Percentiles rank a stretch among this genome's conserved stretches.
Conservation (phyloP, 2,797 vertebrate species). For the Spheniscus humboldti region DNA sequence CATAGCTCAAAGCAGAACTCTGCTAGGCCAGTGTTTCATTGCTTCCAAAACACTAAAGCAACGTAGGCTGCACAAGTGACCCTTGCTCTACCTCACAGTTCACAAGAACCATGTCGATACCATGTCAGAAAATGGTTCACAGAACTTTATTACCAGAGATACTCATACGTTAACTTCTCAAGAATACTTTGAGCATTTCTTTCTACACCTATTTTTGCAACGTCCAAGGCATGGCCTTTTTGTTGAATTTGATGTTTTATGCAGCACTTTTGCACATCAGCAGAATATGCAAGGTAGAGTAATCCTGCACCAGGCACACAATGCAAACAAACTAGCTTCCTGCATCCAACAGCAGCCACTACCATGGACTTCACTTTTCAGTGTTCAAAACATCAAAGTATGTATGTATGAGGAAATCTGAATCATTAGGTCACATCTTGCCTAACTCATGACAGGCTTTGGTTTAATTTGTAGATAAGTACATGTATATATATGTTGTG, state of each 20-base stretch:
- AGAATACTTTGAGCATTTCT: neutral
- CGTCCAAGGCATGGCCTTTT: neutral
- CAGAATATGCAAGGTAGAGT: neutral
- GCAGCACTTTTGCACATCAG: neutral
- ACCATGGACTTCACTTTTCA: neutral
- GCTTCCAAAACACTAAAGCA: neutral
- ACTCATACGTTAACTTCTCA: neutral
- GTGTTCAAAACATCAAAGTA: neutral
- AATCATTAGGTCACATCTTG: neutral
- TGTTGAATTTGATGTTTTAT: neutral
- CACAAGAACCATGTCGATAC: neutral
- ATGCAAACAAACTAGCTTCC: neutral
- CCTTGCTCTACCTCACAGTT: neutral
- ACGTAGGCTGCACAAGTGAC: neutral
- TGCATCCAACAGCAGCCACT: neutral
- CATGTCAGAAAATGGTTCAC: neutral
- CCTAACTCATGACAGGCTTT: neutral
- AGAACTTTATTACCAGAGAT: neutral
- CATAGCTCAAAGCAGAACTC: neutral
- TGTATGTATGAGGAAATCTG: neutral
- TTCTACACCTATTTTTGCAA: neutral
- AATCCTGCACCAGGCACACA: neutral
- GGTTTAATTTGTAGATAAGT: neutral
- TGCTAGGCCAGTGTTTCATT: neutral
- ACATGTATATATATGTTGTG: neutral